These are phyloP conservation scores for Glyptemys insculpta DNA, from an alignment of 2,797 vertebrate species.

Conservation along the genomic window DNA sequence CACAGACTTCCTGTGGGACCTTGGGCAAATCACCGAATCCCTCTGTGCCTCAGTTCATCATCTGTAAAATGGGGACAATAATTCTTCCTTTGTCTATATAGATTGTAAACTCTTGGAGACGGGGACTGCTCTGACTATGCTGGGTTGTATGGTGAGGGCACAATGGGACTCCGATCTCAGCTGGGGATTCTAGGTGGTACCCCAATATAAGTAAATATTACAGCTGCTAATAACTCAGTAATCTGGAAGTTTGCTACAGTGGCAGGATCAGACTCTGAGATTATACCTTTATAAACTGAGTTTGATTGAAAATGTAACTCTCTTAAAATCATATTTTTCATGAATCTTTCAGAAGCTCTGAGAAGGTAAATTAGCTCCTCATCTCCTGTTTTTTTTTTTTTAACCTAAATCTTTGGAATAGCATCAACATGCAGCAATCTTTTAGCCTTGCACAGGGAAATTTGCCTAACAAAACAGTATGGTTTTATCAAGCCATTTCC, in stretches of 20 bases:
- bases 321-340: constrained; percentile 16
- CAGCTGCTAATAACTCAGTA: background rate
- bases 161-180: background rate
- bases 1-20: background rate
- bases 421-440: constrained; percentile 30
- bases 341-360: constrained; percentile 35
- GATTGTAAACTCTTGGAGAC: background rate
- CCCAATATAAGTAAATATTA: background rate
- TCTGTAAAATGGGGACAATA: background rate
- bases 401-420: constrained; percentile 6
- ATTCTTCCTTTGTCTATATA: background rate
- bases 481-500: constrained; percentile 50
- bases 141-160: background rate
- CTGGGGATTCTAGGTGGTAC: background rate
- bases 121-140: background rate
- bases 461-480: constrained; percentile 30
- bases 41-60: background rate
- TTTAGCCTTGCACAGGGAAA: constrained; percentile 44
- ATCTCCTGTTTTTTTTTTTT: background rate
- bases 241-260: background rate
- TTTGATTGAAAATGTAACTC: constrained; percentile 19
- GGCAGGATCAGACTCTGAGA: background rate
- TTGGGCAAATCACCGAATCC: background rate
- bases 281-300: background rate
- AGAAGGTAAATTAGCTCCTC: constrained; percentile 50